Conservation (phyloP, 2,113 vertebrate genomes). For the Xenus cinereus region DNA sequence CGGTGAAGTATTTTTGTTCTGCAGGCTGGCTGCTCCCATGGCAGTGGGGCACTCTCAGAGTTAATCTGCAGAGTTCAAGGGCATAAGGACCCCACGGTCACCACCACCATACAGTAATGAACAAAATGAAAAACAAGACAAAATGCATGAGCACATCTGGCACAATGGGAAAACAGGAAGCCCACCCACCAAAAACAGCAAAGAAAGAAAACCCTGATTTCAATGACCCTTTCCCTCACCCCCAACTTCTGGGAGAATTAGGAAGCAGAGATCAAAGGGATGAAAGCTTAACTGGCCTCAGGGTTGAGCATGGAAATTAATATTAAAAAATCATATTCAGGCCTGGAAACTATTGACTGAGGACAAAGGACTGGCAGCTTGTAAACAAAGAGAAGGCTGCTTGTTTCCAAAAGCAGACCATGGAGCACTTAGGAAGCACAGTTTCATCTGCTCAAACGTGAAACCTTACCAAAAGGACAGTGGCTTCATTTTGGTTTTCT, state of each 20-base stretch:
- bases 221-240: neutral
- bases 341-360: neutral
- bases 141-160: neutral
- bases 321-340: neutral
- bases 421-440: accelerated
- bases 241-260: neutral
- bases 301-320: neutral
- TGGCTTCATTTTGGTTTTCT: neutral
- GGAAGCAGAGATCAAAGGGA: neutral
- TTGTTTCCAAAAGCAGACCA: neutral
- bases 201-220: neutral
- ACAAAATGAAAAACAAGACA: neutral
- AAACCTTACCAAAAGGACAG: neutral
- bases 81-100: neutral
- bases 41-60: neutral
- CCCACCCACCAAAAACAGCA: neutral
- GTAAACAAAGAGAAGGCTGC: neutral
- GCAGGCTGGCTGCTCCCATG: neutral
- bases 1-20: neutral
- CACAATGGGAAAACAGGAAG: conserved; percentile 18
- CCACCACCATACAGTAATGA: neutral
- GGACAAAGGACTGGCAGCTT: neutral
- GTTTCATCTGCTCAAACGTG: neutral
- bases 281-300: neutral
- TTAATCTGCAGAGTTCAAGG: neutral